Base-by-base conservation (phyloP, 2,113 vertebrate species). In the human (Homo sapiens) region DNA sequence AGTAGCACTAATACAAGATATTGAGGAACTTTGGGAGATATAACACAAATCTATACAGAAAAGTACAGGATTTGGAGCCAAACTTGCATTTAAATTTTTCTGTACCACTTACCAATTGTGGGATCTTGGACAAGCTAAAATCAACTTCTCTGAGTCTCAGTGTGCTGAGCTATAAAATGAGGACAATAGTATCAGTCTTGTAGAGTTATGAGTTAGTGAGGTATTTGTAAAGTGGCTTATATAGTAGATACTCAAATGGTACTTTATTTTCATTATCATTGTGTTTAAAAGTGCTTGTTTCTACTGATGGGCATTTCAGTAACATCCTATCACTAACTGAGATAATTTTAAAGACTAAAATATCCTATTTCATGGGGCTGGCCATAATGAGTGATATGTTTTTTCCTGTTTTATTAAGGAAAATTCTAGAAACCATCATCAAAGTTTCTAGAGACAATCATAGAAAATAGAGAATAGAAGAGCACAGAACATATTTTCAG, bases 361-460 rank as follows among this genome's bases (percentile, higher is more conserved):
- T 90, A 79, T 94, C 76, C 94, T 84, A 72, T 72, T 80, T 92
- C 64, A 72, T 35, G 23, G 85, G 82, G 17, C 27, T 83, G 70
- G 50, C 17, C 52, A 0, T 75, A 73, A 68, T 83, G 75, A 70
- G n/a, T 90, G 27, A 52, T 83, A 17, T 59, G 10, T 88, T 91
- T 91, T 91, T 97, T 88, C 89, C 55, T 95, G 61, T 82, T 93
- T 93, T 52, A 30, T 83, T 84, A 70, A 48, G 66, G 43, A 72
- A 85, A 95, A 27, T 40, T 84, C 75, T 83, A 79, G 81, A 89
- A 94, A 80, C 55, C 9, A 96, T 43, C 25, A 48, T 23, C 20
- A 57, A n/a, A 27, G 35, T 68, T 97, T 64, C 92, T 38, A 93
- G n/a, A 92, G 75, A 90, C 32, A 82, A 14, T 79, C 55, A 70